Conservation (phyloP, 2,113 vertebrate genomes). For the Chaenocephalus aceratus region DNA sequence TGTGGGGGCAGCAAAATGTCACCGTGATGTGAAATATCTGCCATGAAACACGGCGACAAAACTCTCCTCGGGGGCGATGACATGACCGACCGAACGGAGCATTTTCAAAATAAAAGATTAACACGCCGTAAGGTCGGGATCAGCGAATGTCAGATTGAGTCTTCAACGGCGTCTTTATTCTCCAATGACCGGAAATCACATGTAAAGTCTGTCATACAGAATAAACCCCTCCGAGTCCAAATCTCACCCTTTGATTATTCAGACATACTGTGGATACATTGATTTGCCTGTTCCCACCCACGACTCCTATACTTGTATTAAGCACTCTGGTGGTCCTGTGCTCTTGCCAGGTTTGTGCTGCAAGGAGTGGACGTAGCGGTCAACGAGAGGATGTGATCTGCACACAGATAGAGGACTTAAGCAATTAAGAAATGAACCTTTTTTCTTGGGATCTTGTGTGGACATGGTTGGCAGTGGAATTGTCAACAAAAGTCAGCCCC, state of each 20-base stretch:
- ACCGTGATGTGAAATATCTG: slow-evolving; percentile 44
- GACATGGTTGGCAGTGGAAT: not conserved
- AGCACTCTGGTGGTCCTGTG: slow-evolving; percentile 35
- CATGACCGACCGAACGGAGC: slow-evolving; percentile 23
- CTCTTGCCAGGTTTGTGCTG: slow-evolving; percentile 1
- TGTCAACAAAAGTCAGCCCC: too few relatives aligned
- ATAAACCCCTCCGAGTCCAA: slow-evolving; percentile 27
- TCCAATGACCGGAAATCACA: slow-evolving; percentile 52
- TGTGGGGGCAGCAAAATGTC: slow-evolving; percentile 63
- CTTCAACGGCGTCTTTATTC: slow-evolving; percentile 7
- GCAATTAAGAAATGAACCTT: not conserved
- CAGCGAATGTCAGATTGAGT: slow-evolving; percentile 52
- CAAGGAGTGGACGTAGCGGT: slow-evolving; percentile 2
- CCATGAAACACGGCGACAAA: not conserved
- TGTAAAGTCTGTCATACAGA: slow-evolving; percentile 48
- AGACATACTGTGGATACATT: slow-evolving; percentile 40
- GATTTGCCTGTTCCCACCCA: slow-evolving; percentile 51
- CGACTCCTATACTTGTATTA: slow-evolving; percentile 45
- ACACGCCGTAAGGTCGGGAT: slow-evolving; percentile 18
- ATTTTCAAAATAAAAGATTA: slow-evolving; percentile 49
- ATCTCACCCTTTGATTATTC: slow-evolving; percentile 37
- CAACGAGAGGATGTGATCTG: not conserved
- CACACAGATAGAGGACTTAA: not conserved
- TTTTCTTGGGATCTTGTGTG: slow-evolving; percentile 6
- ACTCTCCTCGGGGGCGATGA: slow-evolving; percentile 25